Evolutionary conservation across 1,140 invertebrate species (phyloP), one percentile per base, ranked within the genome.

Genomic region (Orius laevigatus): DNA sequence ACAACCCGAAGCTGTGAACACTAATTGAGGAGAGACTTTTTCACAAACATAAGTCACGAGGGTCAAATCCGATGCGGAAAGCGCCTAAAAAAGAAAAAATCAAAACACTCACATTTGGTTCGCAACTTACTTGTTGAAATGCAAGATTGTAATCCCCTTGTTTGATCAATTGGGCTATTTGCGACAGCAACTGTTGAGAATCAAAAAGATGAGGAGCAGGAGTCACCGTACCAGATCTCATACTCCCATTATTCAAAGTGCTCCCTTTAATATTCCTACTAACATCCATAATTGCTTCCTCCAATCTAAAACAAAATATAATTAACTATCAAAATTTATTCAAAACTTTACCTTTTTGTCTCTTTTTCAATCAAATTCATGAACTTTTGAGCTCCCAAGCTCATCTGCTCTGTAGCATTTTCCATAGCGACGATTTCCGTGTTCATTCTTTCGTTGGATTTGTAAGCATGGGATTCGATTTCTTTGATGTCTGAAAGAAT

Each of bases 1-100:
- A 60, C 78, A 84, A 1, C 76, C 73, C 5, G 58, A 62, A 43
- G 72, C 65, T 6, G 68, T 68, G 66, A 95, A 93, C 11, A 93
- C 77, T 53, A 74, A 70, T 5, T 73, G 66, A 0, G 79, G 77
- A 58, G 87, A 80, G 2, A 84, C 83, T 51, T 74, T 74, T 51
- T 89, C 79, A 62, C 90, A 90, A 2, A 87, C 78, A 54, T 78
- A 78, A 54, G 91, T 74, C 8, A 93, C 87, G 19, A 91, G 66
- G 49, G 73, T 71, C 15, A 94, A 70, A 67, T 94, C 88, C 35
- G 83, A 80, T 9, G 86, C 84, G 46, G 76, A 80, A 41, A 96
- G 64, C 16, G 89, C 90, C 68, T 89, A 71, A 25, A 63, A 58
- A 44, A 43, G 52, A 12, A 33, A 51, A n/a, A 43, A 48, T 3